phyloP scores from a whole-genome alignment of 2,113 vertebrate species.

The Colaptes auratus region DNA sequence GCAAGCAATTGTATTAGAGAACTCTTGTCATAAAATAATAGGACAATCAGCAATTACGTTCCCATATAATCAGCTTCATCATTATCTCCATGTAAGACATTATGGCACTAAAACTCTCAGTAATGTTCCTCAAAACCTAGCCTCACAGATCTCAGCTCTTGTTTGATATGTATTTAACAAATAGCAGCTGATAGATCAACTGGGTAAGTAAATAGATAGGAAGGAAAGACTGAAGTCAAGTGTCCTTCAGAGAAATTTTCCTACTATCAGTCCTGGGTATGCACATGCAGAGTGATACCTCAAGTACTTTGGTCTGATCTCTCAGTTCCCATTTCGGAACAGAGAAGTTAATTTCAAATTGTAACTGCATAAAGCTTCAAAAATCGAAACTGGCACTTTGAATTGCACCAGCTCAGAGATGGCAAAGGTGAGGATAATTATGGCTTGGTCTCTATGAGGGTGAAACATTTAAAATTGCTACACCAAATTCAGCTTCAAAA shows the following conservation, averaged over 20 bases:
- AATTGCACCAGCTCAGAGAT: not conserved
- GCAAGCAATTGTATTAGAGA: not conserved
- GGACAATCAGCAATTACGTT: not conserved
- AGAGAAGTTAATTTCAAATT: not conserved
- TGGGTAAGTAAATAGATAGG: not conserved
- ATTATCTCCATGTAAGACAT: not conserved
- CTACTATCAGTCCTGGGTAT: not conserved
- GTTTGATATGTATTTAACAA: not conserved
- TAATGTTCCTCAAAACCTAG: not conserved
- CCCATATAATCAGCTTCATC: not conserved
- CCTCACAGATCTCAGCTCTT: not conserved
- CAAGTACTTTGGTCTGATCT: not conserved
- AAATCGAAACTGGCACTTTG: not conserved
- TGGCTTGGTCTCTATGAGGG: not conserved
- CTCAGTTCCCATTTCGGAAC: not conserved
- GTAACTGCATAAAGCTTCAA: not conserved
- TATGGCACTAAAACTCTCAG: not conserved
- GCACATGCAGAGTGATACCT: not conserved
- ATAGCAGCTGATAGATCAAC: not conserved
- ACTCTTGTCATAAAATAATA: not conserved
- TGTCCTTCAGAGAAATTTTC: constrained; percentile 15
- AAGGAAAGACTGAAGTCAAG: constrained; percentile 25
- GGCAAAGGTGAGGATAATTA: not conserved
- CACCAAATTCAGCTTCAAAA: not conserved
- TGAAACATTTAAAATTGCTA: not conserved